These are phyloP conservation scores for Monochamus saltuarius DNA, from an alignment of 1,140 invertebrate species.

Conservation along the genomic window DNA sequence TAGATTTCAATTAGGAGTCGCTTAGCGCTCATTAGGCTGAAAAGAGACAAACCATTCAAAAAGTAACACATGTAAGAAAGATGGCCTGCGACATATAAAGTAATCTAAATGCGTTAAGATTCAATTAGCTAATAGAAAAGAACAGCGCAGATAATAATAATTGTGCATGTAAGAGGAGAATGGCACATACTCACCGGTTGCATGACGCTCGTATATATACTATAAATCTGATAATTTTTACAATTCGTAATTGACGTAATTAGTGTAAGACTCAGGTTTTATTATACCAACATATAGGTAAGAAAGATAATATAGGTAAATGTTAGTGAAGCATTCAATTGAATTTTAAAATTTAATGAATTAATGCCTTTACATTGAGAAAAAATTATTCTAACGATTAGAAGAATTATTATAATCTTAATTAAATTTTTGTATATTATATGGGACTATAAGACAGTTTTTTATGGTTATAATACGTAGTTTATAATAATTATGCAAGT, in stretches of 20 bases:
- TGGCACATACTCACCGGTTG: neutral
- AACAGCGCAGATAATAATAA: neutral
- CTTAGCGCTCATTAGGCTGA: neutral
- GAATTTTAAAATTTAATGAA: neutral
- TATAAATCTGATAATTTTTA: slow-evolving; percentile 30
- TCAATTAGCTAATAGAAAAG: slow-evolving; percentile 1
- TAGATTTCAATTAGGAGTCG: too few species aligned
- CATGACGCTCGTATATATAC: neutral
- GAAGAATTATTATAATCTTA: too few species aligned
- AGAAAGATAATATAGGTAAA: too few species aligned
- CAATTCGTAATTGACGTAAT: slow-evolving; percentile 29
- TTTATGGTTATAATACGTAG: too few species aligned
- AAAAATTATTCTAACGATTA: too few species aligned
- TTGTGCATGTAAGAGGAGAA: neutral
- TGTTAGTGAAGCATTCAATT: too few species aligned
- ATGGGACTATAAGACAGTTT: too few species aligned
- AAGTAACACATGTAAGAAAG: neutral
- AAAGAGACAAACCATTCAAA: neutral
- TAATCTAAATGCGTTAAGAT: neutral
- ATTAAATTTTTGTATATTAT: too few species aligned
- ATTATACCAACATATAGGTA: neutral
- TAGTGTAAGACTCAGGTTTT: slow-evolving; percentile 13
- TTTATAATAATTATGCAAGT: too few species aligned
- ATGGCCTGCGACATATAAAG: too few species aligned
- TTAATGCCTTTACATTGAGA: too few species aligned